phyloP scores from a whole-genome alignment of 2,888 invertebrate genomes.

The Drosophila incognita region DNA sequence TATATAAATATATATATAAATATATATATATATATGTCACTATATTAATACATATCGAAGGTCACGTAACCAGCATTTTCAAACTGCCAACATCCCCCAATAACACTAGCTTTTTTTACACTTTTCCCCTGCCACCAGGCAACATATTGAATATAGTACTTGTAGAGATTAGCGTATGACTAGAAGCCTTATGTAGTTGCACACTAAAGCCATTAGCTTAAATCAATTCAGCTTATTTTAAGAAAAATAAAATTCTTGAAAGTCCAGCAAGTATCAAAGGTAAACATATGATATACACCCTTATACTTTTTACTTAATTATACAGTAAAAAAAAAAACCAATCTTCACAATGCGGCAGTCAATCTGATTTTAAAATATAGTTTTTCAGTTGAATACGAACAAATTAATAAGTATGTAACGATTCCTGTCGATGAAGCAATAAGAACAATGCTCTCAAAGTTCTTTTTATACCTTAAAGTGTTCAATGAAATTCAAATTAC shows the following conservation, averaged over 20 bases:
- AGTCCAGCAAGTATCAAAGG: background rate
- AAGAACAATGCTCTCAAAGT: background rate
- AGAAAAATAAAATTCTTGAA: background rate
- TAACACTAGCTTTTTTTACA: slow-evolving; percentile 11
- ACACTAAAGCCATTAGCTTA: background rate
- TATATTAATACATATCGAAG: slow-evolving; percentile 22
- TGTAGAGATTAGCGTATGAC: background rate
- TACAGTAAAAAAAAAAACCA: background rate
- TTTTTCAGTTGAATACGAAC: background rate
- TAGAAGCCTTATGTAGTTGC: background rate
- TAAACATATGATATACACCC: background rate
- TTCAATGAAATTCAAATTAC: background rate
- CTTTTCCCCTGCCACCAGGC: background rate
- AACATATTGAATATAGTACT: background rate
- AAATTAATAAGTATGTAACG: too few species aligned
- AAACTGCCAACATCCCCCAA: slow-evolving; percentile 1
- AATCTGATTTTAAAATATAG: background rate
- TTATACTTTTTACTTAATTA: background rate
- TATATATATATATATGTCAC: slow-evolving; percentile 2
- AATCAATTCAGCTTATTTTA: slow-evolving; percentile 2
- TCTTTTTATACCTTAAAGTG: background rate
- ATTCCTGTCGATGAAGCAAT: background rate
- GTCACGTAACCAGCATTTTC: slow-evolving; percentile 12
- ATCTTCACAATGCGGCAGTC: background rate
- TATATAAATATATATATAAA: background rate